Evolutionary conservation across 2,888 invertebrate species (phyloP), one percentile per base, ranked within the genome.

Genomic region (Papilio demoleus): DNA sequence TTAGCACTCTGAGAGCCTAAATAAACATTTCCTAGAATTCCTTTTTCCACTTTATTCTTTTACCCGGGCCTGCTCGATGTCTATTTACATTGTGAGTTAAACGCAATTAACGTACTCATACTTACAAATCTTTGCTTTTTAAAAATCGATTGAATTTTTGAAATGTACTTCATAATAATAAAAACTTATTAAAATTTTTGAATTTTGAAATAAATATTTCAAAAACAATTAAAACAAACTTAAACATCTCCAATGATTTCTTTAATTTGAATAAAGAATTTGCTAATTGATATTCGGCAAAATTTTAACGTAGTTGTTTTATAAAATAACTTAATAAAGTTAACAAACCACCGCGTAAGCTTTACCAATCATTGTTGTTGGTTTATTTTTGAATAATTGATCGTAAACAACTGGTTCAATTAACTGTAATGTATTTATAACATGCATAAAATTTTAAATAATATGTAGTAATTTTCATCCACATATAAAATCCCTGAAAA

Each of bases 11-110:
- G 45, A 45, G n/a, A 65, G 56, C 56, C 42, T 58, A 42, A 65
- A 42, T 65, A 58, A 65, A 65, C 58, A 65, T 65, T 65, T 42
- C 31, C 65, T 65, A 19, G 56, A 42, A 65, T 58, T 42, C 42
- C 56, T 65, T 58, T 65, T 65, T 19, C 40, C 42, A 22, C 42
- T 53, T 53, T n/a, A 53, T 53, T 24, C 27, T 53, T 53, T 53
- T 19, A 9, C 6, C 53, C 14, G 27, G 27, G 53, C 27, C 53
- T 24, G 53, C 53, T 53, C 53, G 53, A 53, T 53, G 27, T 53
- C 53, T 27, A n/a, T 53, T 27, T 53, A n/a, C 53, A 53, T 24
- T 24, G 27, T n/a, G n/a, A 53, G 27, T 50, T 50, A 53, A 53
- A 27, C 27, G 53, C 27, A 53, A 53, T 53, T 24, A 53, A 27